Evolutionary conservation across 2,888 invertebrate genomes (phyloP).

Genomic region (Idaea biselata): DNA sequence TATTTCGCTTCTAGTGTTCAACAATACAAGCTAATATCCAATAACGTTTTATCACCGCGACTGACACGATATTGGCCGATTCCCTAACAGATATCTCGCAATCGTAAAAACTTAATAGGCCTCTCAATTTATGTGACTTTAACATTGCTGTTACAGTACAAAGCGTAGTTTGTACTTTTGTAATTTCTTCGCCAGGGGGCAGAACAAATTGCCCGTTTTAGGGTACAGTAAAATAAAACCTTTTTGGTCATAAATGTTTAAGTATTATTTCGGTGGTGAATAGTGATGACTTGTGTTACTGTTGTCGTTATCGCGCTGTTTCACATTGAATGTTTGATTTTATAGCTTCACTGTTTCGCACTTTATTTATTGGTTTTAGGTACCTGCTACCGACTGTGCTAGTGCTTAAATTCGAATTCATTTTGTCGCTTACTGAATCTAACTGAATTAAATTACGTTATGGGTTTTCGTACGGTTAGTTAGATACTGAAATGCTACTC

Average conservation of each 20-base stretch:
- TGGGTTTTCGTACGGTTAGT: background rate
- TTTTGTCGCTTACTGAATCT: background rate
- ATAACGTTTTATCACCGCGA: constrained; percentile 26
- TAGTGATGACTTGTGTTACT: constrained; percentile 11
- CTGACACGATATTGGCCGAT: constrained; percentile 33
- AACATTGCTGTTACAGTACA: constrained; percentile 33
- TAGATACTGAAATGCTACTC: background rate
- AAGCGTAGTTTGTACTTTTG: constrained; percentile 40
- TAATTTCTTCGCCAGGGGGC: constrained; percentile 32
- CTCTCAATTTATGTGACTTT: constrained; percentile 40
- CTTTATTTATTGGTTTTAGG: background rate
- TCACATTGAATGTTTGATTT: background rate
- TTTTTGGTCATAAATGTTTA: constrained; percentile 25
- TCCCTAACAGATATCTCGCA: constrained; percentile 35
- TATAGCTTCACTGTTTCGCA: background rate
- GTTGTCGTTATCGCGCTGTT: background rate
- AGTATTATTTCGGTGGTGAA: constrained; percentile 22
- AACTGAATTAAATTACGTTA: background rate
- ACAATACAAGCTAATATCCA: constrained; percentile 13
- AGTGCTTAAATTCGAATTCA: background rate
- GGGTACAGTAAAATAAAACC: constrained; percentile 29
- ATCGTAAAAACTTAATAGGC: constrained; percentile 43
- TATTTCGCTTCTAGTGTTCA: background rate
- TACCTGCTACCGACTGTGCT: background rate
- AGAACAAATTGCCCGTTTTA: constrained; percentile 23